Percentiles rank a stretch among this genome's conserved stretches.
Conservation (phyloP, 2,797 vertebrate species). For the Orestias chungarensis region DNA sequence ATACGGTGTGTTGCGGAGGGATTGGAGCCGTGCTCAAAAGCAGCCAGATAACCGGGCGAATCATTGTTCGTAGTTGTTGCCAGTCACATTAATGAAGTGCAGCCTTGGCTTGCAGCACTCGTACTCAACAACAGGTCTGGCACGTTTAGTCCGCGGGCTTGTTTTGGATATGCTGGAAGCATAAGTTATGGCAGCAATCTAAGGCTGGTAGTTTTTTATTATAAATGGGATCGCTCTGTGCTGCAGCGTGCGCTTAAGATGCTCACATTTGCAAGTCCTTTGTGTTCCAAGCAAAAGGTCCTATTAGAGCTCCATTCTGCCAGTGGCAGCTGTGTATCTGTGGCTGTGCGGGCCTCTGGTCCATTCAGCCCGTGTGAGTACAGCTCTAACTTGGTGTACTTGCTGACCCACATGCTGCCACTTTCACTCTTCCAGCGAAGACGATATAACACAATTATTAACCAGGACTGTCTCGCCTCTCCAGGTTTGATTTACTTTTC, state of each 20-base stretch:
- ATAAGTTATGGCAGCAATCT: conserved; percentile 76
- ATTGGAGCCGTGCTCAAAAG: conserved; percentile 8
- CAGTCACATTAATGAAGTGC: conserved; percentile 27
- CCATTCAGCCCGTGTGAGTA: conserved; percentile 62
- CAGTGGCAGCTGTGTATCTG: conserved; percentile 76
- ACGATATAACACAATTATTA: conserved; percentile 67
- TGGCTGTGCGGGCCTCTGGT: conserved; percentile 65
- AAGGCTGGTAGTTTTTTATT: conserved; percentile 54
- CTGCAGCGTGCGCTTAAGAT: conserved; percentile 73
- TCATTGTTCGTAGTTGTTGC: conserved; percentile 14
- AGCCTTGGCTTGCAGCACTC: conserved; percentile 40
- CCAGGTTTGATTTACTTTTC: conserved; percentile 60
- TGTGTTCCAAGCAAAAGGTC: conserved; percentile 78
- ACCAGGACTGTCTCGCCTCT: conserved; percentile 64
- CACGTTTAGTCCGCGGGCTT: conserved; percentile 42
- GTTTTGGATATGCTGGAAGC: conserved; percentile 51
- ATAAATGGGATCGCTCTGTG: conserved; percentile 64
- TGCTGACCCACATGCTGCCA: conserved; percentile 51
- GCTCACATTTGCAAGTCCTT: conserved; percentile 74
- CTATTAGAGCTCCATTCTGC: conserved; percentile 78
- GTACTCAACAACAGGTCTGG: conserved; percentile 36
- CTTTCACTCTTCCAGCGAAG: conserved; percentile 64
- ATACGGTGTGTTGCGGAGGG: neutral
- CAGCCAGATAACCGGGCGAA: neutral
- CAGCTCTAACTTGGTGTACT: conserved; percentile 54